phyloP scores from a whole-genome alignment of 2,888 invertebrate species.

The Leptinotarsa peninsularis region DNA sequence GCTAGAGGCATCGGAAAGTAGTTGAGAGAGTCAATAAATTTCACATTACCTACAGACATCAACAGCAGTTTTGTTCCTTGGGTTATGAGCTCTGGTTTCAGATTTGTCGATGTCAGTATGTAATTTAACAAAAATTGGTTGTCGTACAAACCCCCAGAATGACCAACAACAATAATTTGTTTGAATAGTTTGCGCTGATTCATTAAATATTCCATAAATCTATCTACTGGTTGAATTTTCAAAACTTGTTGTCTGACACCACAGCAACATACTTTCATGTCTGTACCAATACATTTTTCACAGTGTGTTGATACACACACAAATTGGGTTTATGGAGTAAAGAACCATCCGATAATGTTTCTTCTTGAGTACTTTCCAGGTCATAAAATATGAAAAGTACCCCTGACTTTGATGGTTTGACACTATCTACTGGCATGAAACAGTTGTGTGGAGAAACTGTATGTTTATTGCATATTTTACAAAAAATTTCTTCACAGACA shows the following conservation, averaged over 20 bases:
- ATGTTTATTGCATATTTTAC: not conserved
- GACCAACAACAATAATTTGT: constrained; percentile 30
- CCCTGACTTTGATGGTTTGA: not conserved
- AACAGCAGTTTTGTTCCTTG: constrained; percentile 39
- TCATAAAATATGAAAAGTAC: not conserved
- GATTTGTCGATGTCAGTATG: constrained; percentile 27
- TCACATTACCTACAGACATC: constrained; percentile 36
- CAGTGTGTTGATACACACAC: constrained; percentile 9
- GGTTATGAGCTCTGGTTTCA: constrained; percentile 35
- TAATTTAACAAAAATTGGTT: constrained; percentile 30
- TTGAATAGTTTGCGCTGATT: constrained; percentile 21
- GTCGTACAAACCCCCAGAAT: constrained; percentile 25
- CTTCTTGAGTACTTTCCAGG: constrained; percentile 8
- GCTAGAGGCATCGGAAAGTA: constrained; percentile 46
- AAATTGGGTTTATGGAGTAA: constrained; percentile 1
- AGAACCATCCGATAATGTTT: not conserved
- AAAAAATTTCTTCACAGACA: not conserved
- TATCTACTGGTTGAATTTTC: not conserved
- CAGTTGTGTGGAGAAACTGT: not conserved
- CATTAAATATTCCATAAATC: constrained; percentile 8
- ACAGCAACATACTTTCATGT: constrained; percentile 1
- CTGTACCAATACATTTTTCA: constrained; percentile 1
- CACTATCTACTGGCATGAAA: not conserved
- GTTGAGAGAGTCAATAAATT: constrained; percentile 53
- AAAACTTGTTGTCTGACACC: constrained; percentile 4